Percentiles rank a stretch among this genome's conserved stretches.
Conservation (phyloP, 2,888 invertebrate species). For the Torymus tubicola region DNA sequence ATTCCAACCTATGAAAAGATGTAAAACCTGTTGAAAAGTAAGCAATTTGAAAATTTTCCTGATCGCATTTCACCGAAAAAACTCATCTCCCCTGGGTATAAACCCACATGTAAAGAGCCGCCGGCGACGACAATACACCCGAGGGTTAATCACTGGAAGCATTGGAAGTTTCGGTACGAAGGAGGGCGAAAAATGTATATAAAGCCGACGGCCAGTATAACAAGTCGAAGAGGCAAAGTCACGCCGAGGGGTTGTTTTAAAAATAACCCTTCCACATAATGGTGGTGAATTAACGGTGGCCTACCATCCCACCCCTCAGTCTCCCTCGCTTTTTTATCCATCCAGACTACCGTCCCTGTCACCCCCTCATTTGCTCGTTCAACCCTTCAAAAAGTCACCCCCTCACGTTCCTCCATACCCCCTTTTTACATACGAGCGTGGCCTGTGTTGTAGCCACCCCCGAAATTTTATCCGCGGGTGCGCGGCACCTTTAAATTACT, state of each 20-base stretch:
- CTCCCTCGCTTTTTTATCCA: constrained; percentile 47
- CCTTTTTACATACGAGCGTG: constrained; percentile 5
- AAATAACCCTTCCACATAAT: constrained; percentile 67
- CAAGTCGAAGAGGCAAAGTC: constrained; percentile 39
- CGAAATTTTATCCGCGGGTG: constrained; percentile 60
- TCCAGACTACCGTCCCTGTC: constrained; percentile 12
- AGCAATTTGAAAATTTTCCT: too few species aligned
- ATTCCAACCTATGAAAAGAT: too few species aligned
- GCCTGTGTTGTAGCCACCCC: constrained; percentile 25
- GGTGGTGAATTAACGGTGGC: constrained; percentile 66
- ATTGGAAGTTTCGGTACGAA: background rate
- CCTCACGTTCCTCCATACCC: constrained; percentile 1
- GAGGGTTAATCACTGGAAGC: constrained; percentile 9
- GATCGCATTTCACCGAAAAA: too few species aligned
- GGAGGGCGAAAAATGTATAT: background rate
- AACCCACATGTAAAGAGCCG: too few species aligned
- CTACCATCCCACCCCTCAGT: constrained; percentile 55
- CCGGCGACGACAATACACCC: constrained; percentile 1
- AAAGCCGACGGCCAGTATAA: constrained; percentile 17
- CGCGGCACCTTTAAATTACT: constrained; percentile 65
- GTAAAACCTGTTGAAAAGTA: too few species aligned
- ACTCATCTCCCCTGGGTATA: too few species aligned
- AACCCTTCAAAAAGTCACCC: constrained; percentile 43
- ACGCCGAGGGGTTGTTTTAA: constrained; percentile 53
- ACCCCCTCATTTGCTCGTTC: background rate